Conservation (phyloP, 2,888 invertebrate species). For the Parnassius mnemosyne region DNA sequence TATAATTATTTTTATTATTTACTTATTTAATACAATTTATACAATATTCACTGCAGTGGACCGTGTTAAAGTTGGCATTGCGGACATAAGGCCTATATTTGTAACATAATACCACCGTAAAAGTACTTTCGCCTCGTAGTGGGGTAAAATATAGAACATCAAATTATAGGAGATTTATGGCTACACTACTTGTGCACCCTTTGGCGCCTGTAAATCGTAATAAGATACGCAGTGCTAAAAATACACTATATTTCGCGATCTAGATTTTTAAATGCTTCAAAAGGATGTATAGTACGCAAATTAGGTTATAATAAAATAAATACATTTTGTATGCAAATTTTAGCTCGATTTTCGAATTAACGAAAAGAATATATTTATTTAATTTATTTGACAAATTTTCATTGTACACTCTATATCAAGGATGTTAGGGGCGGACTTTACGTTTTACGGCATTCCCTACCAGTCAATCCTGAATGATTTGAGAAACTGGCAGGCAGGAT, state of each 20-base stretch:
- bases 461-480: no score
- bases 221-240: constrained; percentile 32
- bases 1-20: no score
- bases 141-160: constrained; percentile 27
- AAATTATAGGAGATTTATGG: constrained; percentile 26
- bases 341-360: no score
- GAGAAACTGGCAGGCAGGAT: no score
- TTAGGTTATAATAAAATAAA: no score
- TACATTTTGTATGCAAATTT: no score
- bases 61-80: neutral
- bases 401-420: no score
- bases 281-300: neutral
- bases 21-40: neutral
- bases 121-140: constrained; percentile 9
- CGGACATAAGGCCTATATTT: neutral
- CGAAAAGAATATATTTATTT: no score
- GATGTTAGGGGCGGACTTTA: no score
- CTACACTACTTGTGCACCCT: constrained; percentile 28
- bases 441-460: no score
- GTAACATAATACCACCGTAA: constrained; percentile 5
- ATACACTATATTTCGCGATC: constrained; percentile 28
- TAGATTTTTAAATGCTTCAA: neutral
- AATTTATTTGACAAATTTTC: no score
- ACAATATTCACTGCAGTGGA: neutral
- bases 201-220: constrained; percentile 34